These are phyloP conservation scores for Takifugu rubripes DNA, from an alignment of 2,797 vertebrate species.

Conservation along the genomic window DNA sequence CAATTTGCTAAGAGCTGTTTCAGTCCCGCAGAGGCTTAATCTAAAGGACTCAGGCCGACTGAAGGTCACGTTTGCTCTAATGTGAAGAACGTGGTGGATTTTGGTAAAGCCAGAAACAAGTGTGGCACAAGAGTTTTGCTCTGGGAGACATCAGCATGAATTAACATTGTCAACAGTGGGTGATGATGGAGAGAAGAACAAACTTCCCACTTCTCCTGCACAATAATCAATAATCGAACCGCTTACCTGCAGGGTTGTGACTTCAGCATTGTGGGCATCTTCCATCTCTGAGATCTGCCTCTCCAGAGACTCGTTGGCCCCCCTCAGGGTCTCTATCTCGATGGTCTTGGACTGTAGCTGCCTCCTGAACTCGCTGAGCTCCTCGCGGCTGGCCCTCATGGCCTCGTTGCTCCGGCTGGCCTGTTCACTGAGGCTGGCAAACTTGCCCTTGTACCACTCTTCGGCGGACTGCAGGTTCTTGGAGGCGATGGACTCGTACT, in stretches of 20 bases:
- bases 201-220: no score
- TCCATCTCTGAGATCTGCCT: constrained; percentile 89
- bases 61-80: not conserved
- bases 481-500: constrained; percentile 87
- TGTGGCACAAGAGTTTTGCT: no score
- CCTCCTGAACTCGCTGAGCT: constrained; percentile 89
- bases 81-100: no score
- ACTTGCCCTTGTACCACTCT: constrained; percentile 92
- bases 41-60: not conserved
- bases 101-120: no score
- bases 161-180: no score
- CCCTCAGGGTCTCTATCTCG: constrained; percentile 87
- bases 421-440: constrained; percentile 85
- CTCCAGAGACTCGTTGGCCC: constrained; percentile 89
- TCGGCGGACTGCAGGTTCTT: constrained; percentile 91
- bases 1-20: constrained; percentile 20
- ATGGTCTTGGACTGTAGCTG: constrained; percentile 90
- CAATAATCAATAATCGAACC: no score
- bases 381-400: constrained; percentile 86
- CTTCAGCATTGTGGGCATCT: constrained; percentile 82
- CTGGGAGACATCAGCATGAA: no score
- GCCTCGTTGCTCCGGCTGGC: constrained; percentile 86
- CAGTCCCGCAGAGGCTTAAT: not conserved
- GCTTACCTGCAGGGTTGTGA: constrained; percentile 83
- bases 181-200: no score